Percentiles rank a stretch among this genome's conserved stretches.
Conservation (phyloP, 2,797 vertebrate species). For the Morelia viridis region DNA sequence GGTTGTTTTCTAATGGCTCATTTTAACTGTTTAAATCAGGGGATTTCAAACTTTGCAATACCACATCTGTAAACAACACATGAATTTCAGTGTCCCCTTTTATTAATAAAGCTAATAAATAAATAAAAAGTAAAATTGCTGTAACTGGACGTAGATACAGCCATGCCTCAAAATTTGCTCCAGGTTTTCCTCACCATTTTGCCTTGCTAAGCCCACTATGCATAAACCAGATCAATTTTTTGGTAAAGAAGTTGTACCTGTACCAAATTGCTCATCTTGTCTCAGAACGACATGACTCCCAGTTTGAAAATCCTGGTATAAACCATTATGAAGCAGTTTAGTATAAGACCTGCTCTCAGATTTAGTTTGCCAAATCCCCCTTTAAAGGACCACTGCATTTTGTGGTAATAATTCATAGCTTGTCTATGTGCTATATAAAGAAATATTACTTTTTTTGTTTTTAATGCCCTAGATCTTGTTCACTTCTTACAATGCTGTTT, state of each 20-base stretch:
- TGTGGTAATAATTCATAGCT: too few species aligned
- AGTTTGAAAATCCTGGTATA: not conserved
- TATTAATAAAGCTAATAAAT: not conserved
- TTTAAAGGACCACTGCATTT: not conserved
- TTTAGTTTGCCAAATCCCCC: not conserved
- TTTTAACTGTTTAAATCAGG: conserved; percentile 11
- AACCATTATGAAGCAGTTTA: conserved; percentile 1
- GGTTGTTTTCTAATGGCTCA: conserved; percentile 22
- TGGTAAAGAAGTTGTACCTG: not conserved
- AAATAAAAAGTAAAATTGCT: not conserved
- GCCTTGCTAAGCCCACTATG: not conserved
- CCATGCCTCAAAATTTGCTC: not conserved
- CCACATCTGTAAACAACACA: not conserved
- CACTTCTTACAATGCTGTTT: not conserved
- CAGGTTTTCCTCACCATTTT: not conserved
- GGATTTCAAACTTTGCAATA: not conserved
- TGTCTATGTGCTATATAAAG: not conserved
- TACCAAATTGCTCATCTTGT: not conserved
- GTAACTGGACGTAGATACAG: not conserved
- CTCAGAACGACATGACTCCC: not conserved
- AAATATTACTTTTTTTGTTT: not conserved
- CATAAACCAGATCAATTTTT: not conserved
- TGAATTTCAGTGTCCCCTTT: not conserved
- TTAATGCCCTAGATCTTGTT: not conserved
- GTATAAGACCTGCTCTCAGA: not conserved